Base-by-base conservation (phyloP, 1,140 invertebrate genomes). In the Triops longicaudatus region DNA sequence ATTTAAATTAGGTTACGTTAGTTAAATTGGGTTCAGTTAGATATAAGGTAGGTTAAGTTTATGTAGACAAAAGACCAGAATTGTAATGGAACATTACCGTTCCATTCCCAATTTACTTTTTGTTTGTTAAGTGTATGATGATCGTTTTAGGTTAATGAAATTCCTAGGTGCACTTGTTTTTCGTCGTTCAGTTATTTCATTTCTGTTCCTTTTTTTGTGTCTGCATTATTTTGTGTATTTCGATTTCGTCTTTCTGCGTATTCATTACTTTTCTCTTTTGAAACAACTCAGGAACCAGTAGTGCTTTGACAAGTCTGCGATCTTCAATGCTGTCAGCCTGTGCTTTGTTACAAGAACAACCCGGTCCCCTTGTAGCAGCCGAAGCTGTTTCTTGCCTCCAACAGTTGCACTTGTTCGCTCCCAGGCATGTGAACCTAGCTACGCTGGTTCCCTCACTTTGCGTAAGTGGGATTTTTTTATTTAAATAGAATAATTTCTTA, bases 401-500 rank as follows among this genome's bases (percentile, higher is more conserved):
- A 83, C 96, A 99, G 82, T 86, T 99, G 75, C 98, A 99, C 87
- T 88, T 99, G 83, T 99, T 99, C 86, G 96, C 96, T 78, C 96
- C 96, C 0, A 88, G 91, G 80, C 94, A 97, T 83, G 92, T 99
- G 73, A 97, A 98, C 85, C 86, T 98, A 78, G 92, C 93, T 78
- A 91, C 92, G 7, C 86, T 99, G 4, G 96, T 99, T 78, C 95
- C 96, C 42, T 93, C 93, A 76, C 87, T 99, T 78, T 98, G 96
- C 85, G 95, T 96, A 87, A 90, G 93, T 90, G 71, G n/a, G n/a
- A n/a, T n/a, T n/a, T n/a, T 78, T 74, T 74, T 73, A 27, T 79
- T 76, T 71, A 72, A 74, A n/a, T 14, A 79, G 26, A n/a, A 72
- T 22, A 72, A 72, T 17, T 76, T 42, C 72, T 17, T 75, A 17